These are phyloP conservation scores for Syrphus vitripennis DNA, from an alignment of 2,888 invertebrate genomes.

Conservation along the genomic window DNA sequence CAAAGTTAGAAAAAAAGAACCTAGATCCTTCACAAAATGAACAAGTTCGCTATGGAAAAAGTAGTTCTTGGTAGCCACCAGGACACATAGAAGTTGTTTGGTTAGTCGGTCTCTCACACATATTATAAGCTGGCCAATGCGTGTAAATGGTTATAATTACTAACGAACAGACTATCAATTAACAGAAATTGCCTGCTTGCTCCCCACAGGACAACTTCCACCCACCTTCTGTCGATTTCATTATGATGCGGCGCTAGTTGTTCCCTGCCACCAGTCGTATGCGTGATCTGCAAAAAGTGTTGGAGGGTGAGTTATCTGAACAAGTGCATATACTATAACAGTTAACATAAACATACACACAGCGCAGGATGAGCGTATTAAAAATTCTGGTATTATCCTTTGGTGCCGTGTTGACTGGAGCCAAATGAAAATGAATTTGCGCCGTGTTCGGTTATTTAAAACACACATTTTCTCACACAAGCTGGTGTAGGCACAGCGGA, in stretches of 20 bases:
- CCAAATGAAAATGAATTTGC: slow-evolving; percentile 63
- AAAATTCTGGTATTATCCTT: slow-evolving; percentile 64
- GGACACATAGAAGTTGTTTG: not conserved
- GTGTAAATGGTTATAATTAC: slow-evolving; percentile 67
- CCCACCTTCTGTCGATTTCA: not conserved
- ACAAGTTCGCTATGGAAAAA: slow-evolving; percentile 28
- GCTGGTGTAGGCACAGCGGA: not conserved
- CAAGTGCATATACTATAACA: not conserved
- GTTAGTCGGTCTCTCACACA: not conserved
- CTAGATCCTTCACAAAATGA: slow-evolving; percentile 41
- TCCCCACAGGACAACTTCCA: slow-evolving; percentile 6
- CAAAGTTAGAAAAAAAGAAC: not conserved
- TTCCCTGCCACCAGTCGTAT: not conserved
- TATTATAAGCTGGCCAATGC: slow-evolving; percentile 42
- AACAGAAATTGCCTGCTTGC: slow-evolving; percentile 62
- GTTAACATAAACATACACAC: not conserved
- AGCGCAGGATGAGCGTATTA: slow-evolving; percentile 47
- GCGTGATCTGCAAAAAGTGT: slow-evolving; percentile 15
- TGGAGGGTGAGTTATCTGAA: not conserved
- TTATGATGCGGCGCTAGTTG: not conserved
- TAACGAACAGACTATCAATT: slow-evolving; percentile 67
- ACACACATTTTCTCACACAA: slow-evolving; percentile 48
- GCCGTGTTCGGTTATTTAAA: slow-evolving; percentile 58
- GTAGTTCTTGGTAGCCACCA: slow-evolving; percentile 5
- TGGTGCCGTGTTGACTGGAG: slow-evolving; percentile 69